Conservation (phyloP, 2,888 invertebrate genomes). For the Orchesella flavescens region DNA sequence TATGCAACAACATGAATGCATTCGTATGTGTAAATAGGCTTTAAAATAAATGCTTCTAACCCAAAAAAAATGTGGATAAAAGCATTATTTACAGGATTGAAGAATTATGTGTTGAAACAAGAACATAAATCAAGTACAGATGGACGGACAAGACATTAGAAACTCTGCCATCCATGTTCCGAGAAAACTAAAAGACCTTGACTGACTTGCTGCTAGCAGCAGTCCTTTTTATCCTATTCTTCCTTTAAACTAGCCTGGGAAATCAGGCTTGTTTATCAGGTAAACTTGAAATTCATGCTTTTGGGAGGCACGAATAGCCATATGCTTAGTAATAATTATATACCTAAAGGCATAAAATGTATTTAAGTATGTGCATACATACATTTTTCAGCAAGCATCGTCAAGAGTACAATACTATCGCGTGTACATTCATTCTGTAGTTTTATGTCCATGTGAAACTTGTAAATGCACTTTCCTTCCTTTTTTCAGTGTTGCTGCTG, state of each 20-base stretch:
- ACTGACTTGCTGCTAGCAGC: conserved; percentile 23
- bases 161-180: conserved; percentile 26
- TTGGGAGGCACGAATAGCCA: no score
- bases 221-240: conserved; percentile 13
- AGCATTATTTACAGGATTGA: neutral
- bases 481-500: neutral
- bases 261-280: neutral
- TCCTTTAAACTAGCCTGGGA: conserved; percentile 22
- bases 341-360: no score
- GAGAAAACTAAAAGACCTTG: conserved; percentile 41
- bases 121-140: conserved; percentile 47
- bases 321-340: no score
- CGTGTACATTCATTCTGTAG: no score
- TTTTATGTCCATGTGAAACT: no score
- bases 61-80: neutral
- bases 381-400: no score
- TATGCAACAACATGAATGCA: no score
- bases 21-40: neutral
- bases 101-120: neutral
- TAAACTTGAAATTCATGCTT: neutral
- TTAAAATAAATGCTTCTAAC: no score
- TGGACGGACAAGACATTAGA: conserved; percentile 53
- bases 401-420: no score
- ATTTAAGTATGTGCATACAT: no score
- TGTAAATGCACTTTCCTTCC: neutral